Conservation (phyloP, 2,113 vertebrate genomes). For the Cranoglanis bouderius region DNA sequence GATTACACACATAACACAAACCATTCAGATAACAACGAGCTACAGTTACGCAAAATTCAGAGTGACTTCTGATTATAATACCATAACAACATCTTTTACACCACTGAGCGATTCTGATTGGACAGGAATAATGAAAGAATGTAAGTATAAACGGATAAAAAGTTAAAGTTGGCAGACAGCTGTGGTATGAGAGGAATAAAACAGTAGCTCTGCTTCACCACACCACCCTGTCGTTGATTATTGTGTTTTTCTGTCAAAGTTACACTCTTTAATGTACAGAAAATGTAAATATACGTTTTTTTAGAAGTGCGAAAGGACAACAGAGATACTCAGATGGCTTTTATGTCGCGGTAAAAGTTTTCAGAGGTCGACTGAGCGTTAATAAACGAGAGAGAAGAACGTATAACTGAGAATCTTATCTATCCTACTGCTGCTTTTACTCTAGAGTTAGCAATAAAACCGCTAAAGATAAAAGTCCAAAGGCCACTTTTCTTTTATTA, state of each 20-base stretch:
- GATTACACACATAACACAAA: constrained; percentile 3
- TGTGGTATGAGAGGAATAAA: background rate
- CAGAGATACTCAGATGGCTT: background rate
- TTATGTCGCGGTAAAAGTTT: background rate
- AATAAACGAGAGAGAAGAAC: background rate
- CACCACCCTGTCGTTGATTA: too few relatives aligned
- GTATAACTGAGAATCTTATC: background rate
- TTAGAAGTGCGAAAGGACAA: background rate
- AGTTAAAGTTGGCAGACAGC: too few relatives aligned
- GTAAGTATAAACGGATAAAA: background rate
- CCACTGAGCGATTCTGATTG: too few relatives aligned
- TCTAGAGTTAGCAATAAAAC: background rate
- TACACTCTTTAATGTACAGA: background rate
- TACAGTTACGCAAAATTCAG: too few relatives aligned
- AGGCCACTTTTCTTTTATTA: background rate
- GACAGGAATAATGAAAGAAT: too few relatives aligned
- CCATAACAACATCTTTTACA: too few relatives aligned
- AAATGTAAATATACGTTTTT: background rate
- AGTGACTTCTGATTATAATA: too few relatives aligned
- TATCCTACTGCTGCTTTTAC: background rate
- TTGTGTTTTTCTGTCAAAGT: rapidly evolving
- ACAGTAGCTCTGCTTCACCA: too few relatives aligned
- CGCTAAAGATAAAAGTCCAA: background rate
- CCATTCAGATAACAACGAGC: background rate
- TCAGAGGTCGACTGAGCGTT: background rate